Conservation (phyloP, 2,113 vertebrate genomes). For the Acinonyx jubatus region DNA sequence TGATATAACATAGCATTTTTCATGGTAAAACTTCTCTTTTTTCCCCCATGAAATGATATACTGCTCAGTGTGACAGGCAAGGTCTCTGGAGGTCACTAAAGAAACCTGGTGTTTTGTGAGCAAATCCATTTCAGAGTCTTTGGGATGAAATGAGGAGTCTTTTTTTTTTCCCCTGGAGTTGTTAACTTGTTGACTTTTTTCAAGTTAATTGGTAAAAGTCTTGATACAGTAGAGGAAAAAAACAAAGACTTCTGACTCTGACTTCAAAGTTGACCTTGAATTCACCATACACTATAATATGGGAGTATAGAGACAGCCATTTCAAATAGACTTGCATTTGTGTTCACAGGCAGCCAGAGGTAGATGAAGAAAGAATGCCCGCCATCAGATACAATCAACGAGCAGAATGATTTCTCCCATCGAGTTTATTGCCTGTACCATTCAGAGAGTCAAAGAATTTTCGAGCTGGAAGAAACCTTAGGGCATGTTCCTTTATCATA, state of each 20-base stretch:
- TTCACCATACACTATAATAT: background rate
- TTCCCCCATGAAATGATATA: background rate
- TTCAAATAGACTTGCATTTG: background rate
- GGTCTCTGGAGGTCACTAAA: background rate
- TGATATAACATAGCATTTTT: constrained; percentile 70
- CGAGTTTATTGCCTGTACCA: background rate
- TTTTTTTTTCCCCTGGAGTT: background rate
- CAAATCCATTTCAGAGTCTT: constrained; percentile 53
- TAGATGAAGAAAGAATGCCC: background rate
- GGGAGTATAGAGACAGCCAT: background rate
- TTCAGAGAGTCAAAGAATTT: background rate
- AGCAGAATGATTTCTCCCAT: background rate
- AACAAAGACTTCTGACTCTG: constrained; percentile 36
- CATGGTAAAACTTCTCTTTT: constrained; percentile 61
- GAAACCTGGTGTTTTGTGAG: constrained; percentile 33
- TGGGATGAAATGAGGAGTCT: constrained; percentile 16
- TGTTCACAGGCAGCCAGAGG: background rate
- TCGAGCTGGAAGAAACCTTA: background rate
- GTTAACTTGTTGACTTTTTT: constrained; percentile 61
- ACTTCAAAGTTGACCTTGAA: constrained; percentile 59
- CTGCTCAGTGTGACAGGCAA: constrained; percentile 37
- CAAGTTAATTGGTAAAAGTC: constrained; percentile 46
- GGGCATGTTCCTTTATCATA: background rate
- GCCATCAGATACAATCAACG: background rate
- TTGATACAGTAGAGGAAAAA: background rate